Evolutionary conservation across 2,888 invertebrate species (phyloP).

Genomic region (Morinoia aosen): DNA sequence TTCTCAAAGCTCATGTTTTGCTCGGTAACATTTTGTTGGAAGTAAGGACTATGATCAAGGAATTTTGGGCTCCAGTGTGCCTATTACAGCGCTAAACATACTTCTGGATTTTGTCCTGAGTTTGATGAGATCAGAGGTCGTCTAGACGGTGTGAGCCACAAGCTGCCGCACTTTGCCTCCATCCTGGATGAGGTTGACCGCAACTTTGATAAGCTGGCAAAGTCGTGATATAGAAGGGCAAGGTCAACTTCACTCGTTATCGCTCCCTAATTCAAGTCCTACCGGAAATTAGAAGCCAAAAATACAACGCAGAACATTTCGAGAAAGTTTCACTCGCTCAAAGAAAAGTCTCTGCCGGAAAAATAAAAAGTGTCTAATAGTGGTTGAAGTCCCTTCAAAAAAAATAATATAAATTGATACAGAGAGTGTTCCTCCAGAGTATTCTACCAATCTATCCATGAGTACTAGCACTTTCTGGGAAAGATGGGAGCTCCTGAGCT

Average conservation of each 20-base stretch:
- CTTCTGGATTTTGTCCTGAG: neutral
- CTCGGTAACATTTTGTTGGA: neutral
- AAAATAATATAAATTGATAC: no score
- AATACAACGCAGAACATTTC: neutral
- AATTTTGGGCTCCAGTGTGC: neutral
- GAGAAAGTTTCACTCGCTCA: neutral
- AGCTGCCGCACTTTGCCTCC: neutral
- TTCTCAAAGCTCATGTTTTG: no score
- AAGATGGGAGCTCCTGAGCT: no score
- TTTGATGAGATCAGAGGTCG: neutral
- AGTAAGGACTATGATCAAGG: neutral
- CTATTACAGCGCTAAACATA: neutral
- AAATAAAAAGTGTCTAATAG: no score
- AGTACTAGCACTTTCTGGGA: no score
- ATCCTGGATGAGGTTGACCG: conserved; percentile 4
- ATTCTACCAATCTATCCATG: no score
- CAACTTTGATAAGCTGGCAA: conserved; percentile 1
- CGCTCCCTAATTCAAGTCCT: neutral
- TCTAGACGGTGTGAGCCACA: neutral
- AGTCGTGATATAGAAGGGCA: neutral
- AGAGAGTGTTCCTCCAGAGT: no score
- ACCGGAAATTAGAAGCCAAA: neutral
- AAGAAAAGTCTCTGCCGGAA: neutral
- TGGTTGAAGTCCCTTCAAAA: no score
- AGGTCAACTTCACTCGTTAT: neutral